phyloP scores from a whole-genome alignment of 2,797 vertebrate genomes.

The Melanotaenia maccullochi region DNA sequence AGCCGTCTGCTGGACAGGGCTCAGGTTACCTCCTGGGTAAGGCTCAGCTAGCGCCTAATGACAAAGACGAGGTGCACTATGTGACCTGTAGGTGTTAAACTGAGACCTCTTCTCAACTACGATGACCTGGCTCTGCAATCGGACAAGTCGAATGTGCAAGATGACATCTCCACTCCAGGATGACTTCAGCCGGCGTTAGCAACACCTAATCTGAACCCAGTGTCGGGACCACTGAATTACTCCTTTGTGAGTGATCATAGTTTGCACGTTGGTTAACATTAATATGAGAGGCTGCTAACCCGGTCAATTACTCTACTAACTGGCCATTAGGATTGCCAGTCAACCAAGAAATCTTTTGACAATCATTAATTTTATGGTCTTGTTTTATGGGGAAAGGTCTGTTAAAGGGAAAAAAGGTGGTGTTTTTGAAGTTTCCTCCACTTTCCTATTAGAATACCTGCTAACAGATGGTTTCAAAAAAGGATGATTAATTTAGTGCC shows the following conservation, averaged over 20 bases:
- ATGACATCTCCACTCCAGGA: slow-evolving; percentile 41
- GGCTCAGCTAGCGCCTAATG: slow-evolving; percentile 52
- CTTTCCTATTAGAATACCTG: slow-evolving; percentile 3
- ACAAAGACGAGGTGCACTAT: slow-evolving; percentile 48
- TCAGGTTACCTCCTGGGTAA: slow-evolving; percentile 56
- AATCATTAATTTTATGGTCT: slow-evolving; percentile 9
- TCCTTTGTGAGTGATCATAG: slow-evolving; percentile 5
- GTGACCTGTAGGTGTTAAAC: slow-evolving; percentile 72
- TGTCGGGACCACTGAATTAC: not conserved
- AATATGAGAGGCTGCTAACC: not conserved
- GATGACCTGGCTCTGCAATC: slow-evolving; percentile 32
- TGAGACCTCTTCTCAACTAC: slow-evolving; percentile 48
- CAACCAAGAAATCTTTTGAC: slow-evolving; percentile 17
- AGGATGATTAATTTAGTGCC: not conserved
- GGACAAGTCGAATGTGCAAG: slow-evolving; percentile 46
- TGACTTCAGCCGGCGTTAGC: slow-evolving; percentile 1
- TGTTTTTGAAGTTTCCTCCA: not conserved
- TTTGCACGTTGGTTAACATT: not conserved
- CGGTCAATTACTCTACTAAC: slow-evolving; percentile 26
- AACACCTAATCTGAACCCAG: not conserved
- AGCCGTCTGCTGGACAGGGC: slow-evolving; percentile 40
- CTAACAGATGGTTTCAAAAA: not conserved
- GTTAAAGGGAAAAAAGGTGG: slow-evolving; percentile 15
- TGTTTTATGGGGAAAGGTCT: slow-evolving; percentile 5
- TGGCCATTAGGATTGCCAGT: slow-evolving; percentile 19